A percentile compares a stretch with the other conserved stretches of the same genome.
Evolutionary conservation across 2,113 vertebrate species (phyloP).

Genomic region (Bos taurus): DNA sequence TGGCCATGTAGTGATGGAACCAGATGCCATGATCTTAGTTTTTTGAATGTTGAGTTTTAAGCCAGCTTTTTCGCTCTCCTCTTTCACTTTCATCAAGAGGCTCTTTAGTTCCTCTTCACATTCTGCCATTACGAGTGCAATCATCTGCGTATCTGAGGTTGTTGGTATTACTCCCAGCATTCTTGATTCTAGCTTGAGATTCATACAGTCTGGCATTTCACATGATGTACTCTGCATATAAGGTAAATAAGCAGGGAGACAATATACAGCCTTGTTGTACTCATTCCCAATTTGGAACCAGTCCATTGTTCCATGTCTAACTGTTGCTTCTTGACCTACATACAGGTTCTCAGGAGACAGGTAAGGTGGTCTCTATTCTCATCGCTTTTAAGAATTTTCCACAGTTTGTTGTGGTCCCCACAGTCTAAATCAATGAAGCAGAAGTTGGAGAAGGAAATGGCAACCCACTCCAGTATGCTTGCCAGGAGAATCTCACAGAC

Average conservation of each 20-base stretch:
- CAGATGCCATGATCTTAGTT: neutral
- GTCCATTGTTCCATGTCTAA: neutral
- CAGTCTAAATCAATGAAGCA: neutral
- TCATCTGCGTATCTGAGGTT: neutral
- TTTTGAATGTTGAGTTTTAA: neutral
- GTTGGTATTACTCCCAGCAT: neutral
- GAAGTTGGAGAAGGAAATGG: neutral
- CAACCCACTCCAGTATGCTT: neutral
- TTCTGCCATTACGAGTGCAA: neutral
- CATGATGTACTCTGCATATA: neutral
- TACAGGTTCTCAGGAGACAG: neutral
- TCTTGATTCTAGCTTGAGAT: neutral
- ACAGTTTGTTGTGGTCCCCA: neutral
- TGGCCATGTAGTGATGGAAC: neutral
- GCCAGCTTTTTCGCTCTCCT: neutral
- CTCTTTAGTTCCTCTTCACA: neutral
- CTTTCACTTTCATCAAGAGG: neutral
- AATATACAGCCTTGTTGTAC: neutral
- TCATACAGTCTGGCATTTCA: neutral
- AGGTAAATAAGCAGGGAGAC: neutral
- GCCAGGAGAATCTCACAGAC: neutral
- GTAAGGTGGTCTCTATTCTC: neutral
- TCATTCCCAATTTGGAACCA: neutral
- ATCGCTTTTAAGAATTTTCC: neutral
- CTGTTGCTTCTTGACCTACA: neutral